Conservation (phyloP, 2,113 vertebrate genomes). For the Burhinus oedicnemus region DNA sequence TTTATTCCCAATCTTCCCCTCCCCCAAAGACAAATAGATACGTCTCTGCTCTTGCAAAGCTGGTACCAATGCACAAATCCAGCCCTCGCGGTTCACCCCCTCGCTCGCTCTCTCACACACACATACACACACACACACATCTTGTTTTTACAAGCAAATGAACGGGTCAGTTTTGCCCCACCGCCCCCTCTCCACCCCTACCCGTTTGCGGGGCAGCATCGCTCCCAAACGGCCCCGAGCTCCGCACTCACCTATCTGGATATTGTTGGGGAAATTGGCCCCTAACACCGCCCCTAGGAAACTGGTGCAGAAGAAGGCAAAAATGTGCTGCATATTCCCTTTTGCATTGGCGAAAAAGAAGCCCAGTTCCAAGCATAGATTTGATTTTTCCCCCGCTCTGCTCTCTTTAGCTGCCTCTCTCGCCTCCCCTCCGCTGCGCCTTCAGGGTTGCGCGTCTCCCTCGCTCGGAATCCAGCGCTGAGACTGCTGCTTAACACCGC, state of each 20-base stretch:
- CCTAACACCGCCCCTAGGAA: slow-evolving; percentile 97
- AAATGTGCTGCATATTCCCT: slow-evolving; percentile 98
- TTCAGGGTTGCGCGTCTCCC: slow-evolving; percentile 58
- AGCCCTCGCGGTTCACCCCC: neutral
- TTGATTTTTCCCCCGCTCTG: slow-evolving; percentile 73
- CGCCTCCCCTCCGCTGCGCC: slow-evolving; percentile 56
- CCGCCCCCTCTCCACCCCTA: neutral
- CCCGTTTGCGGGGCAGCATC: neutral
- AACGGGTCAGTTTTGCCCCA: neutral
- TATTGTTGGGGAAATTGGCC: slow-evolving; percentile 99
- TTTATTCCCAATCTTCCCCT: slow-evolving; percentile 32
- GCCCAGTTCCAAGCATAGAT: slow-evolving; percentile 92
- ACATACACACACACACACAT: neutral
- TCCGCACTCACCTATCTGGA: slow-evolving; percentile 94
- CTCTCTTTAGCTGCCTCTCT: slow-evolving; percentile 64
- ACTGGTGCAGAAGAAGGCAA: slow-evolving; percentile 97
- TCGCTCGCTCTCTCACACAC: neutral
- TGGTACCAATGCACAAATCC: neutral
- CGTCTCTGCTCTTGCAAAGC: neutral
- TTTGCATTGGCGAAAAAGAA: slow-evolving; percentile 97
- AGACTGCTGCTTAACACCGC: slow-evolving; percentile 80
- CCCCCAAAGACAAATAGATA: slow-evolving; percentile 4
- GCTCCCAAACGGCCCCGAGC: neutral
- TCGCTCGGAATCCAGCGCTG: slow-evolving; percentile 70
- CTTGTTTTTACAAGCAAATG: neutral